Conservation (phyloP, 2,113 vertebrate genomes). For the Daphoenositta chrysoptera region DNA sequence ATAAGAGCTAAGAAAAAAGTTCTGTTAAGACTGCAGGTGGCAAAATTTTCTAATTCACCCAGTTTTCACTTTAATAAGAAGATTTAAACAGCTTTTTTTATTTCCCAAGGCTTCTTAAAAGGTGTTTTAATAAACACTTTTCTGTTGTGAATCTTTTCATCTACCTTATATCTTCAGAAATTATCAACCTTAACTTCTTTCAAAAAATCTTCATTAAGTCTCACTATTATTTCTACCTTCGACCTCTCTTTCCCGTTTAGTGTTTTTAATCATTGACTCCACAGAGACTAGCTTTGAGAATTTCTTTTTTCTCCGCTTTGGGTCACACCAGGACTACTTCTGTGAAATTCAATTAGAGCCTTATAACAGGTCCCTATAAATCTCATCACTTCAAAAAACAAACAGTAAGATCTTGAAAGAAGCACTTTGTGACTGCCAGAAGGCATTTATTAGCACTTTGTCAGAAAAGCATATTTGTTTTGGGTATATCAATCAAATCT, state of each 20-base stretch:
- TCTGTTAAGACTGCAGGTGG: conserved; percentile 37
- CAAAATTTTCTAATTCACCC: conserved; percentile 53
- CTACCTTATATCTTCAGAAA: background rate
- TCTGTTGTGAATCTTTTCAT: conserved; percentile 65
- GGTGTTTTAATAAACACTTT: conserved; percentile 72
- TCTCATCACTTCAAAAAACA: conserved; percentile 72
- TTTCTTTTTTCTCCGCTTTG: conserved; percentile 3
- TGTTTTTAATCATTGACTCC: conserved; percentile 57
- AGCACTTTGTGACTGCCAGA: conserved; percentile 36
- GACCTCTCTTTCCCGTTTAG: conserved; percentile 23
- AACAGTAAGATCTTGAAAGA: conserved; percentile 71
- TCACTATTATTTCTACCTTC: conserved; percentile 52
- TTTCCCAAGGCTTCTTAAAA: conserved; percentile 57
- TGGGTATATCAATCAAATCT: conserved; percentile 67
- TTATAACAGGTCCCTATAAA: conserved; percentile 69
- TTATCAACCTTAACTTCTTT: conserved; percentile 60
- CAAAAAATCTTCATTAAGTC: conserved; percentile 71
- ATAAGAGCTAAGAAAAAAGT: conserved; percentile 8
- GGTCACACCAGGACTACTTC: conserved; percentile 66
- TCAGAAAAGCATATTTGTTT: conserved; percentile 63
- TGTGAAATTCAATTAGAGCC: conserved; percentile 80
- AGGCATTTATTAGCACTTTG: conserved; percentile 76
- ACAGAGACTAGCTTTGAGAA: conserved; percentile 42
- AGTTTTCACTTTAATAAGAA: conserved; percentile 63
- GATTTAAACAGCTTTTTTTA: conserved; percentile 60